These are phyloP conservation scores for Coelopa frigida DNA, from an alignment of 1,140 invertebrate species.

Conservation along the genomic window DNA sequence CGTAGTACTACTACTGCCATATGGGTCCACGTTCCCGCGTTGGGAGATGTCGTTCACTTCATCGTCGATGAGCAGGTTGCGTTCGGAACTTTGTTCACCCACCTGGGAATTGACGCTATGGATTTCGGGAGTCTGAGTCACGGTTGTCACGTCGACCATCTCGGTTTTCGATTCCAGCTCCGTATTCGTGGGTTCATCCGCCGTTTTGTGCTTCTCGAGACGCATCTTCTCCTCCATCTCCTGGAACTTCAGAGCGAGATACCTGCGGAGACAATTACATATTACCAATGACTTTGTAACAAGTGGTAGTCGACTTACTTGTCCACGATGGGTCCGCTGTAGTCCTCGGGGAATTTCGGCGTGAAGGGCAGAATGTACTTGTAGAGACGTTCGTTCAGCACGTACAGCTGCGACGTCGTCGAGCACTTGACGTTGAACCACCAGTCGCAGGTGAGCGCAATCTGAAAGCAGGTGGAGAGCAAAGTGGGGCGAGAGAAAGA, in stretches of 20 bases:
- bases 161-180: not conserved
- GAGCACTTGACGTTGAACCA: slow-evolving; percentile 86
- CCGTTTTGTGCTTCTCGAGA: slow-evolving; percentile 43
- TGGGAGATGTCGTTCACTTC: slow-evolving; percentile 39
- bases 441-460: slow-evolving; percentile 77
- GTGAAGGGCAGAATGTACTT: slow-evolving; percentile 78
- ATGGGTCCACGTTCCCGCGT: slow-evolving; percentile 29
- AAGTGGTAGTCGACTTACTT: slow-evolving; percentile 46
- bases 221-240: slow-evolving; percentile 72
- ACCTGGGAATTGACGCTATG: slow-evolving; percentile 36
- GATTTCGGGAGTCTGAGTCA: slow-evolving; percentile 14
- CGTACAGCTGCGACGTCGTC: slow-evolving; percentile 73
- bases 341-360: slow-evolving; percentile 82
- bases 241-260: slow-evolving; percentile 71
- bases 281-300: slow-evolving; percentile 12
- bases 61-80: slow-evolving; percentile 38
- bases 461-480: slow-evolving; percentile 23
- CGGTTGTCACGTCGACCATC: not conserved
- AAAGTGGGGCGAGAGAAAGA: too few species aligned
- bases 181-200: slow-evolving; percentile 19
- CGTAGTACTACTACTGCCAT: slow-evolving; percentile 22
- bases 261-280: slow-evolving; percentile 46
- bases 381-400: slow-evolving; percentile 78
- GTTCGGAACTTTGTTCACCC: slow-evolving; percentile 38
- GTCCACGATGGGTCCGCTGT: slow-evolving; percentile 74